phyloP scores from a whole-genome alignment of 1,140 invertebrate species.

The Drosophila funebris region DNA sequence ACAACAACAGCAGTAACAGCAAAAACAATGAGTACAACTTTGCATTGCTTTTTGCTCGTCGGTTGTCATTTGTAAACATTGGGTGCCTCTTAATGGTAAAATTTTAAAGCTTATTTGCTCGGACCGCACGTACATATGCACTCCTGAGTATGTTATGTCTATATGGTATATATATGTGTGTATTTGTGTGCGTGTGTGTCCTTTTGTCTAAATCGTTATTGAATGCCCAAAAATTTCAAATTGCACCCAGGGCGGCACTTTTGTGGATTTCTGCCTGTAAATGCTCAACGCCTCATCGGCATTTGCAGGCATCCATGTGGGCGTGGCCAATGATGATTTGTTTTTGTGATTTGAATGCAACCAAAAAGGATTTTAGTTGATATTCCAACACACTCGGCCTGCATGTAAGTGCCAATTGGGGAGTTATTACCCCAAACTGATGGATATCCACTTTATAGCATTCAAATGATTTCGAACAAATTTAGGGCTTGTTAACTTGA shows the following conservation, averaged over 20 bases:
- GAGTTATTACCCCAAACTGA: conserved; percentile 15
- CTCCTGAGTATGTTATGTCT: background rate
- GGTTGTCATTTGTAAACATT: conserved; percentile 56
- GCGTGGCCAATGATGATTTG: conserved; percentile 53
- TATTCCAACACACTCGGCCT: conserved; percentile 21
- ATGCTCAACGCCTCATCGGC: conserved; percentile 44
- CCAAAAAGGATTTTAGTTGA: conserved; percentile 39
- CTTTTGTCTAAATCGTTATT: conserved; percentile 75
- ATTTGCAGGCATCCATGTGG: conserved; percentile 13
- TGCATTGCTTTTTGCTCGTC: conserved; percentile 41
- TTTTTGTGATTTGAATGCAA: conserved; percentile 47
- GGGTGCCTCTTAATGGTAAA: conserved; percentile 53
- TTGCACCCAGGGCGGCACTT: conserved; percentile 69
- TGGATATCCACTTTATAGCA: conserved; percentile 13
- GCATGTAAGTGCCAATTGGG: conserved; percentile 29
- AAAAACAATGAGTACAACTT: background rate
- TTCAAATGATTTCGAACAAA: conserved; percentile 13
- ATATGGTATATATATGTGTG: background rate
- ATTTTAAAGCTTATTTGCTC: conserved; percentile 71
- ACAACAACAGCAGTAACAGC: background rate
- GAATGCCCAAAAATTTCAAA: conserved; percentile 75
- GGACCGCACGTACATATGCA: conserved; percentile 27
- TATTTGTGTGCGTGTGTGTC: background rate
- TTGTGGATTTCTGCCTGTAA: conserved; percentile 56
- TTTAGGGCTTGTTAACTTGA: background rate